Evolutionary conservation across 2,797 vertebrate genomes (phyloP).

Genomic region (Distichodus sexfasciatus): DNA sequence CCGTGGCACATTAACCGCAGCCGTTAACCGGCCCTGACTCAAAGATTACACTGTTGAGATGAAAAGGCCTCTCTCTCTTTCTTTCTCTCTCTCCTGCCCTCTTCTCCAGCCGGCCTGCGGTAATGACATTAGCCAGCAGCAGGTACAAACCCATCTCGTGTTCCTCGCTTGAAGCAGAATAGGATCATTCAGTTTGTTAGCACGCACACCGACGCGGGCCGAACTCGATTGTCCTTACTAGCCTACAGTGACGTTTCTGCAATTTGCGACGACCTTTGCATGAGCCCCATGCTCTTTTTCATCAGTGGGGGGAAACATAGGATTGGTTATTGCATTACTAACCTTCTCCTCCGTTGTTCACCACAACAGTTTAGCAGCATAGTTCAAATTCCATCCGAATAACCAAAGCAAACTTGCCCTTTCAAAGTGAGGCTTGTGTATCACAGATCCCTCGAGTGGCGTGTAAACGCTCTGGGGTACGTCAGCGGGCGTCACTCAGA

Average conservation of each 20-base stretch:
- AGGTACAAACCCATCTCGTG: conserved; percentile 36
- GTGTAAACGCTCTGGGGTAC: conserved; percentile 28
- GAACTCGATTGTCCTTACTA: conserved; percentile 50
- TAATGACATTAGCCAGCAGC: conserved; percentile 69
- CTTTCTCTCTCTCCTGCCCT: conserved; percentile 17
- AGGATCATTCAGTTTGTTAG: conserved; percentile 42
- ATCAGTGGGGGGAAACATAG: conserved; percentile 16
- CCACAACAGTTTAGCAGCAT: conserved; percentile 6
- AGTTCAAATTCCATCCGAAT: conserved; percentile 6
- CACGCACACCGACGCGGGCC: conserved; percentile 28
- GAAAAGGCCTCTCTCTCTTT: conserved; percentile 35
- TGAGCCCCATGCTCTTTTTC: conserved; percentile 26
- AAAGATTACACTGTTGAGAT: conserved; percentile 57
- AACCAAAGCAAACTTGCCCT: conserved; percentile 14
- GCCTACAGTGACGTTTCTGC: conserved; percentile 51
- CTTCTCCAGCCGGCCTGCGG: conserved; percentile 9
- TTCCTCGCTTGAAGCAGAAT: conserved; percentile 46
- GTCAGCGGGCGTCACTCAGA: conserved; percentile 35
- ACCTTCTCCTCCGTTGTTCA: background rate
- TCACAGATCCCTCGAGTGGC: conserved; percentile 8
- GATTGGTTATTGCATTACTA: conserved; percentile 44
- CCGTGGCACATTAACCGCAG: conserved; percentile 16
- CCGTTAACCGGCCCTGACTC: conserved; percentile 53
- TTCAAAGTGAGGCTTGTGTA: background rate
- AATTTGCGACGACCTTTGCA: conserved; percentile 51